Evolutionary conservation across 2,888 invertebrate genomes (phyloP), one percentile per base, ranked within the genome.

Genomic region (Orgyia antiqua): DNA sequence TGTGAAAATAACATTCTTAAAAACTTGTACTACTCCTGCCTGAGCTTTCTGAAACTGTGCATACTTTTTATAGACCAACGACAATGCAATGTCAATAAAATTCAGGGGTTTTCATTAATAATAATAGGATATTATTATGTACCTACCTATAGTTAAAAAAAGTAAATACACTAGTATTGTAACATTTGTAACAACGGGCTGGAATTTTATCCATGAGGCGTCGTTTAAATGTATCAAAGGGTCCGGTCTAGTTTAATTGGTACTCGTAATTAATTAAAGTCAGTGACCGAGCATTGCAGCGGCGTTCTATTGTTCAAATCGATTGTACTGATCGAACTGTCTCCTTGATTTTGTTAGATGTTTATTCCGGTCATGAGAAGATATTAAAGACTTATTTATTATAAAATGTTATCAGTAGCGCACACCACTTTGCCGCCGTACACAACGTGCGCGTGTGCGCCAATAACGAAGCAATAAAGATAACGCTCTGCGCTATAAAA

Each of bases 251-350:
- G 40, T 44, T 56, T 62, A 61, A 64, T 90, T 58, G 60, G 49
- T 47, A 48, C 47, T 50, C 38, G 55, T 60, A 60, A 57, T 65
- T 64, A 68, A 68, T 70, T 61, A 66, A 59, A 60, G 65, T 58
- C 62, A 61, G 44, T 66, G 64, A 65, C 65, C 62, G 65, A 6
- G n/a, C n/a, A n/a, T n/a, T 52, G 42, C 46, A 45, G 52, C 41
- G 45, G 50, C 40, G 33, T 32, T 27, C 51, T 56, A 53, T 61
- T 60, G 57, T 59, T 48, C 39, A 33, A 39, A 39, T 29, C 36
- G 44, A 39, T 46, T 49, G 36, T 37, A 33, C 33, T 23, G 31
- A 39, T 40, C 24, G 25, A 27, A 28, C 23, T 31, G 34, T 45
- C 38, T 43, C 33, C 30, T 49, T 42, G 41, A 28, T 42, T n/a